phyloP scores from a whole-genome alignment of 2,888 invertebrate genomes.

The Heteromyza rotundicornis region DNA sequence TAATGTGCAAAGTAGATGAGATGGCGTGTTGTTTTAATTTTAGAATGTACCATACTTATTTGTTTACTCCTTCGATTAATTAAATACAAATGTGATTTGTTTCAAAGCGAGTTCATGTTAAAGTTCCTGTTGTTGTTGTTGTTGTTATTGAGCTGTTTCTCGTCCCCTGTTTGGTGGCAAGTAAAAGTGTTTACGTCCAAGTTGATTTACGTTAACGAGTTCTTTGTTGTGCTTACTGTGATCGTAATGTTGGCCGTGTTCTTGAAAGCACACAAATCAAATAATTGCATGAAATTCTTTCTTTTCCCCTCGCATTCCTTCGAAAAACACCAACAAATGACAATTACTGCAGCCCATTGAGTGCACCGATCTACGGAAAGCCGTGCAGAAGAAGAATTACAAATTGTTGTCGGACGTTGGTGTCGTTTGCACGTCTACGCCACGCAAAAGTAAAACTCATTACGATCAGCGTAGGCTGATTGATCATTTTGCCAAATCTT shows the following conservation, averaged over 20 bases:
- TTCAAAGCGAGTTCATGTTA: background rate
- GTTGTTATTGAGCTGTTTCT: background rate
- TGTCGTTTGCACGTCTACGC: conserved; percentile 54
- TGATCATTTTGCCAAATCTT: conserved; percentile 31
- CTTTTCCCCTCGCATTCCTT: too few species aligned
- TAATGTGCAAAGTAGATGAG: too few species aligned
- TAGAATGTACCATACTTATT: too few species aligned
- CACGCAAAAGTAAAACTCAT: conserved; percentile 52
- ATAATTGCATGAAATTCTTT: too few species aligned
- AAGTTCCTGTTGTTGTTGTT: background rate
- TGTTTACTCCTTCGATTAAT: too few species aligned
- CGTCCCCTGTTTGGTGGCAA: background rate
- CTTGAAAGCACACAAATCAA: too few species aligned
- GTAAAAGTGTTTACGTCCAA: background rate
- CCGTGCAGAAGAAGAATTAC: conserved; percentile 21
- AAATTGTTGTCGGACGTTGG: background rate
- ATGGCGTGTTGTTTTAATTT: too few species aligned
- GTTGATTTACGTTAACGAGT: background rate
- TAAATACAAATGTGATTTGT: too few species aligned
- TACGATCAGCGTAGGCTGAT: conserved; percentile 45
- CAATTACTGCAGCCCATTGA: conserved; percentile 3
- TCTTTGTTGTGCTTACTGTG: background rate
- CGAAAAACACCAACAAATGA: too few species aligned
- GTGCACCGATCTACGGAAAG: conserved; percentile 20
- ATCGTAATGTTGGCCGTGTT: too few species aligned